Evolutionary conservation across 2,888 invertebrate species (phyloP).

Genomic region (Gandaritis pyraliata): DNA sequence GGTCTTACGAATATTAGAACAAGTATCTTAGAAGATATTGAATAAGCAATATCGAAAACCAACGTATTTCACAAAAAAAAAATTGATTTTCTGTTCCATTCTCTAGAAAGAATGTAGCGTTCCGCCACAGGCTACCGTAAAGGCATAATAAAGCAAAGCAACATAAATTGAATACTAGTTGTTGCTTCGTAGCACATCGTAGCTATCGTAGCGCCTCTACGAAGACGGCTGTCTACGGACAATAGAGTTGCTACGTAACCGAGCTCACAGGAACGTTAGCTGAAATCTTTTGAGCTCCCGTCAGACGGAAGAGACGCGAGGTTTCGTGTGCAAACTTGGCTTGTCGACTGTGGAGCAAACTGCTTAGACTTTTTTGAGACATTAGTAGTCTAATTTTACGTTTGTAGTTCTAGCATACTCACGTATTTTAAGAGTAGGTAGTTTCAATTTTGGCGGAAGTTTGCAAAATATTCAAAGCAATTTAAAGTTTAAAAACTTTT

Average conservation of each 20-base stretch:
- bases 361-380: slow-evolving; percentile 53
- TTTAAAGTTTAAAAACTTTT: slow-evolving; percentile 15
- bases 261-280: slow-evolving; percentile 55
- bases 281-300: slow-evolving; percentile 69
- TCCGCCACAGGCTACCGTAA: slow-evolving; percentile 41
- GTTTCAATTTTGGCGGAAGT: slow-evolving; percentile 8
- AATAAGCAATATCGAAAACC: not conserved
- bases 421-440: not conserved
- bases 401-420: too few species aligned
- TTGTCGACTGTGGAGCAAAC: slow-evolving; percentile 57
- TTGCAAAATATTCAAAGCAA: slow-evolving; percentile 15
- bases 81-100: not conserved
- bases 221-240: slow-evolving; percentile 63
- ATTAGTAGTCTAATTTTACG: not conserved
- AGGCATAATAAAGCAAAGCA: slow-evolving; percentile 34
- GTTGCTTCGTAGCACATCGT: slow-evolving; percentile 46
- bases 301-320: slow-evolving; percentile 60
- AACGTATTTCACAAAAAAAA: not conserved
- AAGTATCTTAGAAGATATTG: too few species aligned
- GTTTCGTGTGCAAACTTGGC: slow-evolving; percentile 56
- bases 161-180: slow-evolving; percentile 44
- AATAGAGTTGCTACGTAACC: slow-evolving; percentile 62
- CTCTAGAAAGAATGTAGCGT: slow-evolving; percentile 28
- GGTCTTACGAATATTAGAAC: too few species aligned
- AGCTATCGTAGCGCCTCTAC: slow-evolving; percentile 52